Evolutionary conservation across 2,888 invertebrate genomes (phyloP).

Genomic region (Cyclophora punctaria): DNA sequence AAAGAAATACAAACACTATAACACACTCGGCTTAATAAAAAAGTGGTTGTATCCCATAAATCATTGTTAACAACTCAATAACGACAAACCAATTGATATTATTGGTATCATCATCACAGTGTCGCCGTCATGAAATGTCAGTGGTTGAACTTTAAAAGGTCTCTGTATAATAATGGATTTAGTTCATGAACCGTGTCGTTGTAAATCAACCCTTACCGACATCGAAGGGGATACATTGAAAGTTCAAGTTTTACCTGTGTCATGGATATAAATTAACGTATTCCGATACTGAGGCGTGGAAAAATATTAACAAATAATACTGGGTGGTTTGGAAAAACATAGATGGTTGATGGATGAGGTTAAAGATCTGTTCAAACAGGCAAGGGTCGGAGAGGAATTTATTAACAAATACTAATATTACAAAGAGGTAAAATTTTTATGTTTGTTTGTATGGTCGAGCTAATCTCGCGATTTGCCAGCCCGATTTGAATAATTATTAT

Average conservation of each 20-base stretch:
- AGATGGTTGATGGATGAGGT: too few species aligned
- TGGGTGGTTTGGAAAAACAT: too few species aligned
- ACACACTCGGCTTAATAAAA: too few species aligned
- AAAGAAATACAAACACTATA: too few species aligned
- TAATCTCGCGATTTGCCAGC: too few species aligned
- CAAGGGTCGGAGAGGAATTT: too few species aligned
- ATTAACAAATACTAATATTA: too few species aligned
- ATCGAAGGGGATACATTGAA: constrained; percentile 51
- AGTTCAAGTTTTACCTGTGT: constrained; percentile 38
- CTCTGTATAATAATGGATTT: constrained; percentile 44
- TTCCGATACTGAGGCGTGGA: constrained; percentile 9
- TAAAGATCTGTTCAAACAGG: too few species aligned
- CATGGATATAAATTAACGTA: constrained; percentile 20
- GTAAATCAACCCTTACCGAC: constrained; percentile 49
- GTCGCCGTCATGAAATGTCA: constrained; percentile 57
- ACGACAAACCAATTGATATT: constrained; percentile 37
- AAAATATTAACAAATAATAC: too few species aligned
- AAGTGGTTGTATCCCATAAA: constrained; percentile 4
- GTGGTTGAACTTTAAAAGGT: constrained; percentile 62
- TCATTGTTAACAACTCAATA: constrained; percentile 34
- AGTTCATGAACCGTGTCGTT: constrained; percentile 52
- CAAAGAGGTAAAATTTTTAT: too few species aligned
- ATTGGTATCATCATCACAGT: constrained; percentile 39
- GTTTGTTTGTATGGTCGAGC: too few species aligned
- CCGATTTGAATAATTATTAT: too few species aligned